A percentile compares a stretch with the other conserved stretches of the same genome.
These are phyloP conservation scores for Thryonomys swinderianus DNA, from an alignment of 2,113 vertebrate species.

Conservation along the genomic window DNA sequence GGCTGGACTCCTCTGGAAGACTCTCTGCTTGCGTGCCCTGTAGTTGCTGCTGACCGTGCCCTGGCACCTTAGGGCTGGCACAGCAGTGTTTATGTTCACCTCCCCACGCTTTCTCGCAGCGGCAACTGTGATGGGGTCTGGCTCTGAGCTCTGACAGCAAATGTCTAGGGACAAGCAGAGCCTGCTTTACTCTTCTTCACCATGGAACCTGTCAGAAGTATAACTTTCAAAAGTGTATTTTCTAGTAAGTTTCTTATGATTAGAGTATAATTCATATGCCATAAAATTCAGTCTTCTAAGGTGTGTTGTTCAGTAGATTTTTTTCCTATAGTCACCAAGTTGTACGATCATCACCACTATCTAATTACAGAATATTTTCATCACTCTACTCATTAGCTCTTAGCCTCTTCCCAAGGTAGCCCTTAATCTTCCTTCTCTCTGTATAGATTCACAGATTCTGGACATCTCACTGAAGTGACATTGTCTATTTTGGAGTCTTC, in stretches of 20 bases:
- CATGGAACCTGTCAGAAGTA: not conserved
- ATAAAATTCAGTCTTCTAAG: not conserved
- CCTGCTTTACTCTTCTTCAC: not conserved
- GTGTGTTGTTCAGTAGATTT: not conserved
- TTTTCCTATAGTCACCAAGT: not conserved
- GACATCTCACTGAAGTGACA: not conserved
- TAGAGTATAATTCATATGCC: not conserved
- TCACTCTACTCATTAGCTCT: not conserved
- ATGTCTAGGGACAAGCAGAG: not conserved
- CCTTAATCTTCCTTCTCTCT: not conserved
- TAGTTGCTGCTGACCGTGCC: not conserved
- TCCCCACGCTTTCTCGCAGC: not conserved
- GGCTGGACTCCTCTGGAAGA: not conserved
- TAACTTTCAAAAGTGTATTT: not conserved
- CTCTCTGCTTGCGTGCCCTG: not conserved
- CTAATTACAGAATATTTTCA: constrained; percentile 22
- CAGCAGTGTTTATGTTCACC: not conserved
- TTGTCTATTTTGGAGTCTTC: not conserved
- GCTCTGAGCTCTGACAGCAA: not conserved
- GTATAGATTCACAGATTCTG: not conserved
- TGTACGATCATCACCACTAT: not conserved
- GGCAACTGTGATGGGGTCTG: too few species aligned
- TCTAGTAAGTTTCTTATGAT: not conserved
- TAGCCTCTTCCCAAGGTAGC: not conserved
- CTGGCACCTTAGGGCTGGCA: not conserved